A percentile compares a stretch with the other conserved stretches of the same genome.
Evolutionary conservation across 2,797 vertebrate species (phyloP).

Genomic region (Syndactyla subalaris): DNA sequence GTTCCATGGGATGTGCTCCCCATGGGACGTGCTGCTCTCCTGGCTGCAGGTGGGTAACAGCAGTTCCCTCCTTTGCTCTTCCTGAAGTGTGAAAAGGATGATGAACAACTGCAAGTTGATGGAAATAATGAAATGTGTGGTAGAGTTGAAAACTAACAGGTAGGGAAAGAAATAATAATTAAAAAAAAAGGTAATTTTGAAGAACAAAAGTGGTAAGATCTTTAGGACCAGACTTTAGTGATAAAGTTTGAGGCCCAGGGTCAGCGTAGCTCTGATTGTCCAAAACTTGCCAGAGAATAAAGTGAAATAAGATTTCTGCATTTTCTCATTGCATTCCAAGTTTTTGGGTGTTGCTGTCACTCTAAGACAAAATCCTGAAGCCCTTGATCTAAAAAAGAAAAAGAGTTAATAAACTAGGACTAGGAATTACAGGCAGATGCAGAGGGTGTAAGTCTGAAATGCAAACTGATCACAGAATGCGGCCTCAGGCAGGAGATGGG

Average conservation of each 20-base stretch:
- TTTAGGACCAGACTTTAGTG: not conserved
- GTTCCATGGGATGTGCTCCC: not conserved
- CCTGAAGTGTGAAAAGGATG: not conserved
- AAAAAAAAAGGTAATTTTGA: not conserved
- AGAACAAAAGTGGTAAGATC: not conserved
- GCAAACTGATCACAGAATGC: not conserved
- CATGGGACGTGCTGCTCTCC: rapidly evolving
- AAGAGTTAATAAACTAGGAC: not conserved
- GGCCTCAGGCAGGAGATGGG: not conserved
- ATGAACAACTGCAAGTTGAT: not conserved
- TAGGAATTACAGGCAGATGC: not conserved
- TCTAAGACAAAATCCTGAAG: not conserved
- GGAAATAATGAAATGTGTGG: not conserved
- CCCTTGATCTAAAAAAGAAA: not conserved
- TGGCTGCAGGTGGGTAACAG: not conserved
- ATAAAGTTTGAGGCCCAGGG: not conserved
- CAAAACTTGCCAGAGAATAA: not conserved
- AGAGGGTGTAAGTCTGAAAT: not conserved
- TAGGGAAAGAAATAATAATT: rapidly evolving
- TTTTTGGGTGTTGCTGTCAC: not conserved
- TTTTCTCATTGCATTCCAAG: not conserved
- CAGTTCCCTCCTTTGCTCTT: rapidly evolving
- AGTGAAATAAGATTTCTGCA: not conserved
- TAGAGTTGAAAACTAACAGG: not conserved
- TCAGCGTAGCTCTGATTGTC: not conserved